Percentiles rank a stretch among this genome's conserved stretches.
Conservation (phyloP, 35 echinoderm and acorn worm species). For the Stichopus chloronotus region DNA sequence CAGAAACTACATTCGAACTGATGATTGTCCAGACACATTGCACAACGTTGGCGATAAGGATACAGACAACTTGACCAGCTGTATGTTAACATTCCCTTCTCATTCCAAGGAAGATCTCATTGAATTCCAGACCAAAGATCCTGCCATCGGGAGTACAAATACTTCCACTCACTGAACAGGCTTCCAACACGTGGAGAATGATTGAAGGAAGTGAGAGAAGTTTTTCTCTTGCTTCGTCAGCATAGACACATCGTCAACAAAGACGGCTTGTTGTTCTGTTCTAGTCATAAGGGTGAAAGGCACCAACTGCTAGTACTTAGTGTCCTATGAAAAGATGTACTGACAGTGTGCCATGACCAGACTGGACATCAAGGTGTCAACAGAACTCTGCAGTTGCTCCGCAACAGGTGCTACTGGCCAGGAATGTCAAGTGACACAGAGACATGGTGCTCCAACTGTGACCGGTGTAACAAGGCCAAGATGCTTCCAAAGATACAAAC, state of each 20-base stretch:
- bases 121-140: conserved; percentile 25
- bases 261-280: neutral
- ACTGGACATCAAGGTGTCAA: neutral
- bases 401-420: conserved; percentile 67
- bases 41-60: no score
- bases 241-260: neutral
- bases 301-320: neutral
- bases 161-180: neutral
- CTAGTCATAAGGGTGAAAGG: neutral
- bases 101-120: neutral
- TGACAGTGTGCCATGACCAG: neutral
- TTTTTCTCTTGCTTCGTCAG: neutral
- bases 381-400: neutral
- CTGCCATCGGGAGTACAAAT: neutral
- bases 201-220: neutral
- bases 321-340: neutral
- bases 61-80: neutral
- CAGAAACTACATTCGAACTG: no score
- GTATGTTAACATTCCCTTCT: neutral
- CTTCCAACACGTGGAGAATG: neutral
- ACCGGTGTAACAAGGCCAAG: conserved; percentile 38
- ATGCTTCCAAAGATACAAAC: neutral
- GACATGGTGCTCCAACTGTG: conserved; percentile 38
- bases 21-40: no score
- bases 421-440: neutral